Evolutionary conservation across 1,140 invertebrate genomes (phyloP), one percentile per base, ranked within the genome.

Genomic region (Bombus turneri): DNA sequence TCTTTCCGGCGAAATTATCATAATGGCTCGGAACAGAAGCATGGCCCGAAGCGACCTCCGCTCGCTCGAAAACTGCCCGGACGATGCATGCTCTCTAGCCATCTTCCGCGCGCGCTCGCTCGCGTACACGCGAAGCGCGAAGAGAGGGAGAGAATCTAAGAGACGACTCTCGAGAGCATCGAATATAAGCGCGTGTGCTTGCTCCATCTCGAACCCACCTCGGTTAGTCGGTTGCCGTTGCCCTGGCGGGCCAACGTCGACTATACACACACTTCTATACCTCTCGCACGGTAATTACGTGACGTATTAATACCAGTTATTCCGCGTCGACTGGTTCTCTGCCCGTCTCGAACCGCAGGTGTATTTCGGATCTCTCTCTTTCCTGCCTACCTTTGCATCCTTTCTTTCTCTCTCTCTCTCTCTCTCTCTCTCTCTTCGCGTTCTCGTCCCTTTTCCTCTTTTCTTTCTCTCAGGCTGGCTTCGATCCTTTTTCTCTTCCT

Each of bases 261-360:
- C 86, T 83, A 87, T 86, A 87, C 78, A 85, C 83, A 85, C 80
- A 86, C 80, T 57, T 57, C 59, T 79, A 91, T 87, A 79, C 85
- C 90, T 88, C 92, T 90, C 89, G 91, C 92, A 93, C 91, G 93
- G 93, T 93, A 94, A 94, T 94, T 94, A 94, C 92, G 93, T 94
- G 93, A 94, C 93, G 93, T 94, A 94, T 94, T 94, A 94, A 94
- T 94, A 94, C 93, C 93, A 94, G 93, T 94, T 94, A 94, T 94
- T 94, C 93, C 88, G 88, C 92, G 92, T 92, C 91, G 92, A 92
- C 93, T 92, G 93, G 92, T 92, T 93, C 92, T 93, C 87, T 81
- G 88, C 82, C 77, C 90, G 90, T 90, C 91, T 89, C 93, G 92
- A 93, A 93, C 88, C 91, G 92, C 93, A 93, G 93, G 93, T 93